Evolutionary conservation across 2,113 vertebrate species (phyloP).

Genomic region (Clinocottus analis): DNA sequence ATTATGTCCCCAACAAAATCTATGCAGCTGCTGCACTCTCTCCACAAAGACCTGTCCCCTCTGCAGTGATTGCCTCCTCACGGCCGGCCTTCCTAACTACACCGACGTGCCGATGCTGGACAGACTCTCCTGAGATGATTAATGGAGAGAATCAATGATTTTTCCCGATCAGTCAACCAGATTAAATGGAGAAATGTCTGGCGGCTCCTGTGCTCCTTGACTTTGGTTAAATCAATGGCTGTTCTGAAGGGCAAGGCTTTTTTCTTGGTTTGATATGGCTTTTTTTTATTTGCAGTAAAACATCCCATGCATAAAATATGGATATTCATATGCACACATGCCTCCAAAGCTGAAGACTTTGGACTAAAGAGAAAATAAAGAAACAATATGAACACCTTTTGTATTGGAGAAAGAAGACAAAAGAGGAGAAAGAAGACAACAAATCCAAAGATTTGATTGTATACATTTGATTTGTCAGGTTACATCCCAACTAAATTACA

Average conservation of each 20-base stretch:
- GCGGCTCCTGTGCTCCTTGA: not conserved
- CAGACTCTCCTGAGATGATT: conserved; percentile 65
- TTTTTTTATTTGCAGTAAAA: conserved; percentile 21
- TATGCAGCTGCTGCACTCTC: conserved; percentile 57
- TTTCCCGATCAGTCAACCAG: conserved; percentile 57
- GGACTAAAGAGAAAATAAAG: not conserved
- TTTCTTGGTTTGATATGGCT: conserved; percentile 18
- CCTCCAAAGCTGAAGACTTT: not conserved
- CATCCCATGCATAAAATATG: not conserved
- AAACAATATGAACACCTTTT: not conserved
- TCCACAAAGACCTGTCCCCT: conserved; percentile 41
- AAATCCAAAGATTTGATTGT: not conserved
- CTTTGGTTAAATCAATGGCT: conserved; percentile 25
- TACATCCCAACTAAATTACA: not conserved
- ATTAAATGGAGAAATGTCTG: conserved; percentile 53
- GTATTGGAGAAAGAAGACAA: not conserved
- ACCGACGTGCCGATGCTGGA: conserved; percentile 14
- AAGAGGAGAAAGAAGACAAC: too few relatives aligned
- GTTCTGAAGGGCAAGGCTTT: conserved; percentile 7
- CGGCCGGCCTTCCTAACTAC: conserved; percentile 28
- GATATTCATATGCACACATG: not conserved
- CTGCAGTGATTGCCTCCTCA: conserved; percentile 48
- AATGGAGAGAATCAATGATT: conserved; percentile 54
- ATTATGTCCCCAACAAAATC: conserved; percentile 70
- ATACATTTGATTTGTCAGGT: not conserved